Base-by-base conservation (phyloP, 1,140 invertebrate species). In the Hypothenemus hampei region DNA sequence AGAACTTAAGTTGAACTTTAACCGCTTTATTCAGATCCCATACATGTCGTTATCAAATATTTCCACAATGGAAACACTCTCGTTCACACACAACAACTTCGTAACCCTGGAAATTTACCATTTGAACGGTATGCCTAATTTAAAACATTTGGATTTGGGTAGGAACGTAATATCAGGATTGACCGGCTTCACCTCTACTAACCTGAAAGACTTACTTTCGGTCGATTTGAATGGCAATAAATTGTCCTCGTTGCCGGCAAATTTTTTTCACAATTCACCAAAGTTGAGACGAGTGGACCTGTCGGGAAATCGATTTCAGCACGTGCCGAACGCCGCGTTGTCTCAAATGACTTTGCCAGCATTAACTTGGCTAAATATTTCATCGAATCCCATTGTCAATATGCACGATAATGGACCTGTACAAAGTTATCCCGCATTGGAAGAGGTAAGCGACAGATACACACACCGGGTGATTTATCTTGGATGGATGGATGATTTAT, bases 321-420 rank as follows among this genome's bases (percentile, higher is more conserved):
- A 89, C 64, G 85, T 93, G 47, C 91, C 91, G 2, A 86, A 85
- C 8, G 80, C 83, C 1, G 83, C 87, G 0, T 65, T 93, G 10
- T 86, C 89, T 1, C 83, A 86, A 47, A 78, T 81, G 19, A 84
- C 87, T 29, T 71, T 91, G 11, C 83, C 86, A 0, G 78, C 79
- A 2, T 64, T 93, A 0, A 78, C 78, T 1, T 85, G 83, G 76
- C 70, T 95, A 1, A 91, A 91, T 65, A 73, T 94, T 22, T 90
- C 87, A 3, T 80, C 79, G 1, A 95, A 95, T 73, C 86, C 89
- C 0, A 72, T 94, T 36, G 75, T 80, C 1, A 78, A 79, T 43
- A 81, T 90, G 36, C 78, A 86, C 61, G 84, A 86, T 65, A 71
- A 79, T 58, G 76, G 79, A 40, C 78, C 80, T 1, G 76, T 78